Conservation (phyloP, 2,113 vertebrate genomes). For the Amazona guildingii region DNA sequence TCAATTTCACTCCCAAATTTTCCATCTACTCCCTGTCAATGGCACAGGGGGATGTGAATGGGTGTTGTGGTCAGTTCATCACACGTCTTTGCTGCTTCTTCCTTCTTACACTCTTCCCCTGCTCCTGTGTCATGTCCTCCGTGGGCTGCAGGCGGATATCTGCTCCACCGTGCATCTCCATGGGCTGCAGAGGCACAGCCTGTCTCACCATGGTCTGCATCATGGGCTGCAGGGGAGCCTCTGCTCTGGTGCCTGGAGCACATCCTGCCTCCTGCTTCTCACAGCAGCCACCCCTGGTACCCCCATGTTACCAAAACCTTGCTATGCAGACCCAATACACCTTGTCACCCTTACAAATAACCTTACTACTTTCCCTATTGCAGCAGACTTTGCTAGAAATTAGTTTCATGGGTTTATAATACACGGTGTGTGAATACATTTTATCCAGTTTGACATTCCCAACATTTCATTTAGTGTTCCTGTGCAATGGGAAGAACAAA, state of each 20-base stretch:
- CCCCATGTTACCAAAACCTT: background rate
- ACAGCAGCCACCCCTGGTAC: no score
- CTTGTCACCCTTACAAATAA: background rate
- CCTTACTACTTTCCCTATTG: background rate
- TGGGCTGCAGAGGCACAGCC: background rate
- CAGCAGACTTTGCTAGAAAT: background rate
- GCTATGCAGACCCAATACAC: no score
- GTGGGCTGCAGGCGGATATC: background rate
- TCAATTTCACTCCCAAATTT: background rate
- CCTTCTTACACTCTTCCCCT: background rate
- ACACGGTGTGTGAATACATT: background rate
- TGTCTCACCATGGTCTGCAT: background rate
- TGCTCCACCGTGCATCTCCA: background rate
- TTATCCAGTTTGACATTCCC: background rate
- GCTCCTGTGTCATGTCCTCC: no score
- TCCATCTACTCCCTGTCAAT: fast-evolving
- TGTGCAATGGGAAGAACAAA: background rate
- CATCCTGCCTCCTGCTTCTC: background rate
- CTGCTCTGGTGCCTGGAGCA: no score
- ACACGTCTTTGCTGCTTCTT: fast-evolving
- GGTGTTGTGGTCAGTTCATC: background rate
- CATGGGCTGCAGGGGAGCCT: background rate
- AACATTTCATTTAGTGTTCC: background rate
- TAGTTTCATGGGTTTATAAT: background rate
- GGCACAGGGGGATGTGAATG: background rate